phyloP scores from a whole-genome alignment of 2,888 invertebrate genomes.

The Rhaphigaster nebulosa region DNA sequence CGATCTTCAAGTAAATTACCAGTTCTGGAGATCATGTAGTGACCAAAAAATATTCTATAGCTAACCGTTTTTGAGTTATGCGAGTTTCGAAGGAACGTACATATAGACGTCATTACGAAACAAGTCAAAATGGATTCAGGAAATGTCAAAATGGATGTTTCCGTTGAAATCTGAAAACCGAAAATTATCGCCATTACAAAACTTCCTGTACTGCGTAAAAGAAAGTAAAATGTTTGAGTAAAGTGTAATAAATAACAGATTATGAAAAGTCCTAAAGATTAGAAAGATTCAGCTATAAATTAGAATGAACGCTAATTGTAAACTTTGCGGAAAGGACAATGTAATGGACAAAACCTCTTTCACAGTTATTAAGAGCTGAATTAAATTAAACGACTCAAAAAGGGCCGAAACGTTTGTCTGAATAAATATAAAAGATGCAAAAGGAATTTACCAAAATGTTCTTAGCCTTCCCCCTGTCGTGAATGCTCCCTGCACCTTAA shows the following conservation, averaged over 20 bases:
- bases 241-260: not conserved
- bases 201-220: too few relatives aligned
- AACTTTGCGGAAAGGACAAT: not conserved
- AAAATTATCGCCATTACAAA: too few relatives aligned
- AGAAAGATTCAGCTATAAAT: not conserved
- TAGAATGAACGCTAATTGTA: not conserved
- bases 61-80: too few relatives aligned
- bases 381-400: not conserved
- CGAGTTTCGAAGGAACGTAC: too few relatives aligned
- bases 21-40: too few relatives aligned
- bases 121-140: too few relatives aligned
- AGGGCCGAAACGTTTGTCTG: not conserved
- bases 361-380: constrained; percentile 19
- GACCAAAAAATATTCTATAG: too few relatives aligned
- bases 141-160: too few relatives aligned
- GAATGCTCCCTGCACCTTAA: constrained; percentile 41
- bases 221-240: too few relatives aligned
- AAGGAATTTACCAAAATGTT: constrained; percentile 28
- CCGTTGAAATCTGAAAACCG: too few relatives aligned
- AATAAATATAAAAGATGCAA: constrained; percentile 39
- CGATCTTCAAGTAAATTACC: too few relatives aligned
- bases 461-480: not conserved
- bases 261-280: not conserved
- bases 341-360: constrained; percentile 40
- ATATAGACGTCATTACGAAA: too few relatives aligned